Conservation (phyloP, 2,113 vertebrate species). For the Notothenia rossii region DNA sequence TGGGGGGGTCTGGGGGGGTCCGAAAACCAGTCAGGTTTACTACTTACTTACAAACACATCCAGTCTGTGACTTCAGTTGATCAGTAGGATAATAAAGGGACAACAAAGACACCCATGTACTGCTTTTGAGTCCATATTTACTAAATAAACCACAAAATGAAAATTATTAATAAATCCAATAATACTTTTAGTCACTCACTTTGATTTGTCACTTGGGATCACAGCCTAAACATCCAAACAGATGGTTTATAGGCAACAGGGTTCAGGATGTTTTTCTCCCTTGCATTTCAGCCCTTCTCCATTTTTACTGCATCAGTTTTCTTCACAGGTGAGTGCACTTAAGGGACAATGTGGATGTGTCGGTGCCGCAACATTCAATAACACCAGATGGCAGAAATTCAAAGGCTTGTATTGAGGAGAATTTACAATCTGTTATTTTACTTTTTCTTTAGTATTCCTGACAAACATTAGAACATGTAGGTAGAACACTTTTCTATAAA, state of each 20-base stretch:
- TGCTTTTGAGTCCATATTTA: not conserved
- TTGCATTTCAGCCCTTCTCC: not conserved
- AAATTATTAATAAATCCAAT: too few species aligned
- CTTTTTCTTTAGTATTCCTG: not conserved
- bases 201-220: not conserved
- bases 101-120: not conserved
- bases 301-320: constrained; percentile 5
- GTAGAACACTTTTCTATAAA: not conserved
- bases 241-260: too few species aligned
- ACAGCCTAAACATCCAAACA: too few species aligned
- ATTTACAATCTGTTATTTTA: not conserved
- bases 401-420: not conserved
- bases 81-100: not conserved
- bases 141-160: too few species aligned
- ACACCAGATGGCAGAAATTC: constrained; percentile 31
- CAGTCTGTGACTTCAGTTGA: not conserved
- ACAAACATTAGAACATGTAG: not conserved
- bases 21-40: too few species aligned
- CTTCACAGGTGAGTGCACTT: constrained; percentile 20
- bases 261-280: not conserved
- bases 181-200: not conserved
- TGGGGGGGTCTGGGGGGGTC: too few species aligned
- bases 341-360: not conserved
- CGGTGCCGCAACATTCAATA: not conserved
- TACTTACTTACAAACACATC: not conserved